Evolutionary conservation across 2,888 invertebrate species (phyloP), one percentile per base, ranked within the genome.

Genomic region (Erebia epiphron): DNA sequence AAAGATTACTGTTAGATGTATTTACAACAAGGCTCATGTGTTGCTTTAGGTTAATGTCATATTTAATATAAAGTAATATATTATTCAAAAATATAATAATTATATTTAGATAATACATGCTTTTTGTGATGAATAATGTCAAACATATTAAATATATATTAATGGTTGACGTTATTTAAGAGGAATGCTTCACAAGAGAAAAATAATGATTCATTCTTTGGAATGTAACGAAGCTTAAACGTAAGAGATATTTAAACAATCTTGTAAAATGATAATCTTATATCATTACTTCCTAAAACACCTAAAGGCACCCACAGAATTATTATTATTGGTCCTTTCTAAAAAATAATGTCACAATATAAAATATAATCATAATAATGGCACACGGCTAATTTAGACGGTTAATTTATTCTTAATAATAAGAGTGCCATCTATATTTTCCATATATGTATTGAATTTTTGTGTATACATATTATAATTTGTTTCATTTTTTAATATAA

Each of bases 161-260:
- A 13, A 21, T 81, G 82, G 80, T 80, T 79, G 75, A 77, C 72
- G 76, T 78, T 79, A 79, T 77, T 68, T n/a, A 14, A 73, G 52
- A 86, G 91, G 92, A 92, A 92, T 92, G 92, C 83, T 86, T 86
- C 80, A 79, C 73, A 82, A 85, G 80, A 83, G 78, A 85, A 81
- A 82, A 82, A 83, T 13, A 82, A 84, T 80, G 84, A 86, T 86
- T 84, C 84, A 86, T 88, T 91, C 88, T 90, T 91, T 92, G 92
- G 92, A 92, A 92, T 92, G 92, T 92, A 83, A 86, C 83, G 92
- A 92, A 92, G 91, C 80, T 84, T 79, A 79, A 79, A 79, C 80
- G 79, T 80, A 81, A 73, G 67, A 76, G 75, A 77, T 72, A 75
- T 72, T 72, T 69, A 21, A 11, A 7, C 13, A 73, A 73, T 68